These are phyloP conservation scores for Melanotaenia boesemani DNA, from an alignment of 2,797 vertebrate genomes.

Conservation along the genomic window DNA sequence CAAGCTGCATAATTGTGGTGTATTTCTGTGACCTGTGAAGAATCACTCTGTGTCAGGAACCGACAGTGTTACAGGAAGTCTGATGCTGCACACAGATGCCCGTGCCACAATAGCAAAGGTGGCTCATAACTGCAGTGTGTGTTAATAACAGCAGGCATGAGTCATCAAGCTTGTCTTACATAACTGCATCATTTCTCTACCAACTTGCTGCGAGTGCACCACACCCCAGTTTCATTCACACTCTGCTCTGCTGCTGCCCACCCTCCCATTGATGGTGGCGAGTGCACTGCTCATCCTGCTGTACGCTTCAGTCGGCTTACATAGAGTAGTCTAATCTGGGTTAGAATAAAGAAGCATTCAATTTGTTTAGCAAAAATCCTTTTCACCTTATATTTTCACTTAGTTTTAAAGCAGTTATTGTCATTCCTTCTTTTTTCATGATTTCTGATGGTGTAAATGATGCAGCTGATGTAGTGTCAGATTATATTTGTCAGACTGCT, in stretches of 20 bases:
- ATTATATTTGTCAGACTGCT: conserved; percentile 29
- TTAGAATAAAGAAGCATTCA: conserved; percentile 7
- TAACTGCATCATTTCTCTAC: conserved; percentile 74
- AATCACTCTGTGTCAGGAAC: conserved; percentile 28
- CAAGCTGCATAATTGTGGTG: conserved; percentile 46
- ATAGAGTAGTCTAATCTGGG: conserved; percentile 40
- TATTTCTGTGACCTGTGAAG: conserved; percentile 38
- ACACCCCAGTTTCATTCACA: conserved; percentile 80
- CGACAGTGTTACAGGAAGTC: conserved; percentile 29
- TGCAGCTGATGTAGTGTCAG: conserved; percentile 24
- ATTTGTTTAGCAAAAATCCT: conserved; percentile 2
- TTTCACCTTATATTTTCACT: conserved; percentile 13
- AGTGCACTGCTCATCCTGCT: conserved; percentile 43
- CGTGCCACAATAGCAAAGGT: conserved; percentile 51
- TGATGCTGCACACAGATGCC: conserved; percentile 31
- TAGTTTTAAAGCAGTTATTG: conserved; percentile 2
- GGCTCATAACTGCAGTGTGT: conserved; percentile 66
- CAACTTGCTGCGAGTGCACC: conserved; percentile 63
- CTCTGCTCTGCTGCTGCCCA: conserved; percentile 60
- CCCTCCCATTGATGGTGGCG: conserved; percentile 71
- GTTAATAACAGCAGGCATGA: conserved; percentile 78
- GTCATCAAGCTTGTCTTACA: conserved; percentile 75
- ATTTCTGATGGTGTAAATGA: neutral
- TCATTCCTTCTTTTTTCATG: neutral
- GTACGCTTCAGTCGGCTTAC: conserved; percentile 30